Percentiles rank a stretch among this genome's conserved stretches.
These are phyloP conservation scores for Crematogaster levior DNA, from an alignment of 2,888 invertebrate genomes.

Conservation along the genomic window DNA sequence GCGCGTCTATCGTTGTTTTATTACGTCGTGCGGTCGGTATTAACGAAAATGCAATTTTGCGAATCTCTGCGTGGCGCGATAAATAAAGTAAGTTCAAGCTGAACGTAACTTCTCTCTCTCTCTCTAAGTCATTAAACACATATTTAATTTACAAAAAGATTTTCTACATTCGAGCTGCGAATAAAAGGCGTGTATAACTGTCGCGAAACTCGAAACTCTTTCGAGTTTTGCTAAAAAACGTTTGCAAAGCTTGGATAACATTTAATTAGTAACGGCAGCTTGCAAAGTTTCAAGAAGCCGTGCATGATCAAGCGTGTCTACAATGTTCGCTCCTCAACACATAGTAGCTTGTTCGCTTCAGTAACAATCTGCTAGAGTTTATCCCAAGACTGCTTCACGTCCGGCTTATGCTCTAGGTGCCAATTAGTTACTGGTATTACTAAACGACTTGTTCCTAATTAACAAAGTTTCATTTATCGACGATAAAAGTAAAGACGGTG, in stretches of 20 bases:
- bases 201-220: background rate
- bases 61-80: slow-evolving; percentile 53
- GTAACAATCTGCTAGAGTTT: slow-evolving; percentile 68
- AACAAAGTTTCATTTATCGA: slow-evolving; percentile 78
- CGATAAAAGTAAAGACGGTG: slow-evolving; percentile 29
- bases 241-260: background rate
- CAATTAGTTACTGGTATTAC: slow-evolving; percentile 83
- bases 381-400: slow-evolving; percentile 61
- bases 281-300: slow-evolving; percentile 47
- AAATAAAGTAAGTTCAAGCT: background rate
- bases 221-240: background rate
- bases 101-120: slow-evolving; percentile 1
- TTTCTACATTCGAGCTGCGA: background rate
- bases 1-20: slow-evolving; percentile 63
- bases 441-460: slow-evolving; percentile 82
- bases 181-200: background rate
- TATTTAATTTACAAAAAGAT: background rate
- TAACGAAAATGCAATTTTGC: slow-evolving; percentile 62
- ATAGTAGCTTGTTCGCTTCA: slow-evolving; percentile 40
- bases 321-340: slow-evolving; percentile 43
- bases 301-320: slow-evolving; percentile 46
- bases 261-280: slow-evolving; percentile 37
- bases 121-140: no score
- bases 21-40: slow-evolving; percentile 63
- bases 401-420: slow-evolving; percentile 79